Evolutionary conservation across 2,113 vertebrate genomes (phyloP).

Genomic region (Gobio gobio): DNA sequence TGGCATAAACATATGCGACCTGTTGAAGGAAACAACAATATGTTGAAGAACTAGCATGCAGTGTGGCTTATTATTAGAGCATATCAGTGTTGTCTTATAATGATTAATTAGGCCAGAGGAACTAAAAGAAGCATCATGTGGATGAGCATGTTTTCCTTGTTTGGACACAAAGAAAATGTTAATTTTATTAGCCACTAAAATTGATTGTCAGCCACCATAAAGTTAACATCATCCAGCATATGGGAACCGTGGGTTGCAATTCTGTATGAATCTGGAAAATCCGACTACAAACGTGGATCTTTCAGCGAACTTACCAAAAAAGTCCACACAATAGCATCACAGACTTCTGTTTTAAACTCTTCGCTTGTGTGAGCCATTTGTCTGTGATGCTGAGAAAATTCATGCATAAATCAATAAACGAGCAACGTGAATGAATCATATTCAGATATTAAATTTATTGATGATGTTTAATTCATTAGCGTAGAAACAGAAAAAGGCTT

Average conservation of each 20-base stretch:
- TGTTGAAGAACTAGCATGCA: constrained; percentile 39
- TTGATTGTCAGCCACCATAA: neutral
- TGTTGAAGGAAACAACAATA: constrained; percentile 47
- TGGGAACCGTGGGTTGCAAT: constrained; percentile 13
- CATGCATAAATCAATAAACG: constrained; percentile 46
- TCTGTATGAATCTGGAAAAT: neutral
- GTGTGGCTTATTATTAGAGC: constrained; percentile 37
- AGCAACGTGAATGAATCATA: constrained; percentile 36
- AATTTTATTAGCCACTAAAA: too few species aligned
- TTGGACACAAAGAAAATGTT: neutral
- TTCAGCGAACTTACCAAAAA: constrained; percentile 20
- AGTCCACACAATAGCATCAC: constrained; percentile 22
- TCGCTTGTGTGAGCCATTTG: constrained; percentile 2
- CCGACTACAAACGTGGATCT: neutral
- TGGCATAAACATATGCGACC: constrained; percentile 50
- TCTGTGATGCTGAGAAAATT: constrained; percentile 9
- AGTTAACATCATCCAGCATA: neutral
- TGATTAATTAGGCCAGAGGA: constrained; percentile 8
- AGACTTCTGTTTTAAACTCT: neutral
- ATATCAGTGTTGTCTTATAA: neutral
- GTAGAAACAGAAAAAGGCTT: constrained; percentile 9
- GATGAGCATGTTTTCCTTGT: neutral
- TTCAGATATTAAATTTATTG: neutral
- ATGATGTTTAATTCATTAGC: constrained; percentile 27
- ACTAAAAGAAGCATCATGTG: neutral